Evolutionary conservation across 64 coral and sea anemone genomes (phyloP).

Genomic region (Porites australiensis): DNA sequence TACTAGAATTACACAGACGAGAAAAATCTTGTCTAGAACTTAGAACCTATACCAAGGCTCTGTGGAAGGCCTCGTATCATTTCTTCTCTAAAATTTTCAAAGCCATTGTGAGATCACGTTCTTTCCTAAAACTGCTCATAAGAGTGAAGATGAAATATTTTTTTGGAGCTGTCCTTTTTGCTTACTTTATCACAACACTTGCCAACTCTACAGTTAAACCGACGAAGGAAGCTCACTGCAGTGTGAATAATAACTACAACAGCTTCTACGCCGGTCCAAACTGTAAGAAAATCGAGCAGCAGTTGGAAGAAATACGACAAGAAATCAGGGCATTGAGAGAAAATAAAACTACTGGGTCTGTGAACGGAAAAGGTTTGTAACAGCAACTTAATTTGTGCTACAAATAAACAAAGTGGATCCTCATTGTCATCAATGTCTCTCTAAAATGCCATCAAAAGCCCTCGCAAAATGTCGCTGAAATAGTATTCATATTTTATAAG

Average conservation of each 20-base stretch:
- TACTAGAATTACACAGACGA: neutral
- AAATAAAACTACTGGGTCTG: neutral
- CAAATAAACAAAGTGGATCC: no score
- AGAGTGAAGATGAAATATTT: neutral
- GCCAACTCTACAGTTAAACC: neutral
- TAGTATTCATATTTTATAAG: no score
- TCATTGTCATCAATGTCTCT: no score
- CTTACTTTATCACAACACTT: neutral
- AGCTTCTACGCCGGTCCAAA: neutral
- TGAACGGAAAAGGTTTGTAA: neutral
- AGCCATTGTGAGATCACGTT: neutral
- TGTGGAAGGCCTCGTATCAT: neutral
- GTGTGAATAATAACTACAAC: neutral
- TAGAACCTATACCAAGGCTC: neutral
- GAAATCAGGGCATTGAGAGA: no score
- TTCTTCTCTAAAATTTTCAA: neutral
- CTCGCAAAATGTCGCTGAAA: no score
- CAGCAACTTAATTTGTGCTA: no score
- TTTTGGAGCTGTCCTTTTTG: neutral
- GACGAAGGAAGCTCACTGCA: neutral
- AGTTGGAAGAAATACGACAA: no score
- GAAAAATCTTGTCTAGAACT: neutral
- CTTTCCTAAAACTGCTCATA: no score
- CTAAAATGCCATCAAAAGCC: no score
- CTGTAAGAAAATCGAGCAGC: neutral